phyloP scores from a whole-genome alignment of 2,888 invertebrate species.

The Baccha elongata region DNA sequence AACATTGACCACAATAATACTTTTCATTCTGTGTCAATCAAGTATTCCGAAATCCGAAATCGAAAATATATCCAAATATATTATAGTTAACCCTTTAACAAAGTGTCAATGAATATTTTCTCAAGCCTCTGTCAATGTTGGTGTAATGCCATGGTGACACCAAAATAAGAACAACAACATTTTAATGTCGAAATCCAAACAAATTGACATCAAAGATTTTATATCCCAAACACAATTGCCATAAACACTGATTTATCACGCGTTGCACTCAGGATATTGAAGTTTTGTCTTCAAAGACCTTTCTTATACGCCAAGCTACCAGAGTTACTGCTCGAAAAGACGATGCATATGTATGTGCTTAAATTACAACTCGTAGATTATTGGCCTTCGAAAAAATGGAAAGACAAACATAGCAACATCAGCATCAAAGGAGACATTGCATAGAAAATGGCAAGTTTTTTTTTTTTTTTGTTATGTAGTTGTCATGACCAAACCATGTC shows the following conservation, averaged over 20 bases:
- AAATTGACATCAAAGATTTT: conserved; percentile 62
- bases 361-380: conserved; percentile 60
- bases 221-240: conserved; percentile 1
- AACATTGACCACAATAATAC: too few species aligned
- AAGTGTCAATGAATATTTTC: conserved; percentile 16
- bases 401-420: conserved; percentile 9
- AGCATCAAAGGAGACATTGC: conserved; percentile 44
- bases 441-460: conserved; percentile 25
- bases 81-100: conserved; percentile 6
- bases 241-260: conserved; percentile 55
- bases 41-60: too few species aligned
- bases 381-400: conserved; percentile 27
- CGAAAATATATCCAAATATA: conserved; percentile 10
- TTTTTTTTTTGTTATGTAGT: conserved; percentile 1
- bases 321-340: conserved; percentile 23
- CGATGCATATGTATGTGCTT: conserved; percentile 35
- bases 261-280: conserved; percentile 55
- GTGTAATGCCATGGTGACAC: background rate
- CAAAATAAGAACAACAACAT: conserved; percentile 31
- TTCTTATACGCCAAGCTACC: conserved; percentile 13
- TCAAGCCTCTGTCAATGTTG: background rate
- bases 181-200: conserved; percentile 64
- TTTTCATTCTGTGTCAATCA: too few species aligned
- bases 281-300: conserved; percentile 58
- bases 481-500: conserved; percentile 35